phyloP scores from a whole-genome alignment of 2,113 vertebrate species.

The Thamnophis sirtalis region DNA sequence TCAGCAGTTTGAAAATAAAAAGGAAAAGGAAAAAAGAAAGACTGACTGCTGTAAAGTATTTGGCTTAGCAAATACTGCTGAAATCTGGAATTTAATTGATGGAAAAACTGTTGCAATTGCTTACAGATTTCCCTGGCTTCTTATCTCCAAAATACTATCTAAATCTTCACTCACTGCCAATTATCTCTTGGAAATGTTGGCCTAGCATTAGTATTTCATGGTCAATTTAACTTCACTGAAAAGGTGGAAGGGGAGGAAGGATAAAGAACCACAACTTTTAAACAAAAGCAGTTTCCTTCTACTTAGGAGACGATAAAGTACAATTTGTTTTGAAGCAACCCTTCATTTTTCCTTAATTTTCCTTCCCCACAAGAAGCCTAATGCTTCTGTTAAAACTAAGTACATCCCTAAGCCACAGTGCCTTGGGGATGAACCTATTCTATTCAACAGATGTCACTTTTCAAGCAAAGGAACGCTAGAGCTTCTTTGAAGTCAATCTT shows the following conservation, averaged over 20 bases:
- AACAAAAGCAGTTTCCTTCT: neutral
- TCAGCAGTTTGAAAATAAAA: neutral
- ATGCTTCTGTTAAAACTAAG: neutral
- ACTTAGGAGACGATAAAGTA: neutral
- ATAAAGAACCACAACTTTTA: neutral
- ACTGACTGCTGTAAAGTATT: slow-evolving; percentile 1
- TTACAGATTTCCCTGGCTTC: slow-evolving; percentile 38
- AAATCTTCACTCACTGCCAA: slow-evolving; percentile 15
- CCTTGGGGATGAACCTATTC: neutral
- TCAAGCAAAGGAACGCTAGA: neutral
- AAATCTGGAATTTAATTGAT: slow-evolving; percentile 6
- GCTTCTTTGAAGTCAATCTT: neutral
- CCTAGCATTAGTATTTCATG: slow-evolving; percentile 46
- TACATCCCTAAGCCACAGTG: neutral
- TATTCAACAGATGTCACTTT: neutral
- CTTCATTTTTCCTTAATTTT: neutral
- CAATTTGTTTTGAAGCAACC: neutral
- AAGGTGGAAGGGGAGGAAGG: neutral
- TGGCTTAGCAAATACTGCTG: neutral
- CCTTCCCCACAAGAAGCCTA: neutral
- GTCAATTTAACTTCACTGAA: slow-evolving; percentile 54
- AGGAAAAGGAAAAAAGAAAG: neutral
- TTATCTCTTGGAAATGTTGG: slow-evolving; percentile 29
- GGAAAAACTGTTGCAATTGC: slow-evolving; percentile 31
- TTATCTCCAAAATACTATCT: slow-evolving; percentile 2